Percentiles rank a stretch among this genome's conserved stretches.
phyloP scores from a whole-genome alignment of 2,113 vertebrate species.

The Coreoperca whiteheadi region DNA sequence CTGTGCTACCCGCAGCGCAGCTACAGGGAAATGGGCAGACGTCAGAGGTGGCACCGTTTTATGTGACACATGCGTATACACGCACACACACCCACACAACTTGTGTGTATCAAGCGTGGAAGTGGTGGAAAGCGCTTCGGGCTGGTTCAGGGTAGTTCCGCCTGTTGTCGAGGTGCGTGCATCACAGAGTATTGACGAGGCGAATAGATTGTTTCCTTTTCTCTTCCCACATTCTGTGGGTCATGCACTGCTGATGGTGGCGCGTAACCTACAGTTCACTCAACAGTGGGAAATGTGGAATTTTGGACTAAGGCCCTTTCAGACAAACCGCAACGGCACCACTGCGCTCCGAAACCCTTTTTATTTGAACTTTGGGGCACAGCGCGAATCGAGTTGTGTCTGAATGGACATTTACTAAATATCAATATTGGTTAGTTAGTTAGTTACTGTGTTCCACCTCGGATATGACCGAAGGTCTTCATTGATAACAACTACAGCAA shows the following conservation, averaged over 20 bases:
- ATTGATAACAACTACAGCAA: not conserved
- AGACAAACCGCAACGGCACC: too few relatives aligned
- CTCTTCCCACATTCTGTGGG: not conserved
- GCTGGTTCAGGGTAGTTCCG: slow-evolving; percentile 23
- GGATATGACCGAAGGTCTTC: not conserved
- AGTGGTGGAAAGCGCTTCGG: slow-evolving; percentile 63
- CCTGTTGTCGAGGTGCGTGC: not conserved
- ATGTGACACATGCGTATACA: slow-evolving; percentile 33
- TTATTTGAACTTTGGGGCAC: too few relatives aligned
- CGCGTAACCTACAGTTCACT: not conserved
- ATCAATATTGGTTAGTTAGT: not conserved
- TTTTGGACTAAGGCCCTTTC: too few relatives aligned
- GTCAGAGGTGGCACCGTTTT: slow-evolving; percentile 6
- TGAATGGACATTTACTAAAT: not conserved
- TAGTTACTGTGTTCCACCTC: not conserved
- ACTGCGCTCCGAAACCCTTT: too few relatives aligned
- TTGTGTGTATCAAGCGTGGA: slow-evolving; percentile 37
- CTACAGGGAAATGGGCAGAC: not conserved
- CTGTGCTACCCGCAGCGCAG: not conserved
- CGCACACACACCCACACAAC: not conserved
- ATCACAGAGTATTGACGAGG: slow-evolving; percentile 39
- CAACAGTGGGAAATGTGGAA: not conserved
- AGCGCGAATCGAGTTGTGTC: too few relatives aligned
- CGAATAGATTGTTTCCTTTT: slow-evolving; percentile 21
- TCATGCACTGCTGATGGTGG: not conserved